Base-by-base conservation (phyloP, 92 coral and sea anemone genomes). In the Epizoanthus stellaris region DNA sequence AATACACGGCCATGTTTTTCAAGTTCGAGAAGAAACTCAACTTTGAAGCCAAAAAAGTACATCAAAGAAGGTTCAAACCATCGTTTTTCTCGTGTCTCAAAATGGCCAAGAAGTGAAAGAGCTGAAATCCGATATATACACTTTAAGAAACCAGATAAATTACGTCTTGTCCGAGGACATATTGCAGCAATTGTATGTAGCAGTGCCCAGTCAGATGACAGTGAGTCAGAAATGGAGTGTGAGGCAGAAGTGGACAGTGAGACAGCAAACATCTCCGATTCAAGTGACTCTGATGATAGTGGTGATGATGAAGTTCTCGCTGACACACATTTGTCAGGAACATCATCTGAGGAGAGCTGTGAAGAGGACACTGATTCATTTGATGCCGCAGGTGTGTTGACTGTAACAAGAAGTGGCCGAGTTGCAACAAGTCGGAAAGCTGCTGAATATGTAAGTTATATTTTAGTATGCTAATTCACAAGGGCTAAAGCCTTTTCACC, bases 391-490 rank as follows among this genome's bases (percentile, higher is more conserved):
- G 17, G 47, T 58, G 67, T 77, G 82, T 58, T 77, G 39, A 80
- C 69, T 5, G 63, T 74, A 14, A 64, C 85, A 58, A 65, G 69
- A 47, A 77, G 53, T 47, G 52, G 82, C 42, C 82, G 82, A 42
- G 82, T 77, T 56, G 59, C 75, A 80, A 80, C 53, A 63, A 80
- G 63, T 74, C 65, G 75, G 74, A 63, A 59, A 80, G 75, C 85
- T 34, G 73, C 85, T 19, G 59, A 80, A 61, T 80, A 80, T 23
- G 76, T 40, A 70, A 70, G 76, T 70, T 70, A 17, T 70, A 25
- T 70, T 40, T 70, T 70, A 70, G 45, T 5, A 42, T 3, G 45
- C 45, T 42, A 3, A 1, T 5, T 42, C 45, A 5, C 6, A 42
- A 42, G 6, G 45, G 45, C 45, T 42, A 3, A 42, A 3, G 45